Evolutionary conservation across 1,140 invertebrate species (phyloP).

Genomic region (Temnothorax curvispinosus): DNA sequence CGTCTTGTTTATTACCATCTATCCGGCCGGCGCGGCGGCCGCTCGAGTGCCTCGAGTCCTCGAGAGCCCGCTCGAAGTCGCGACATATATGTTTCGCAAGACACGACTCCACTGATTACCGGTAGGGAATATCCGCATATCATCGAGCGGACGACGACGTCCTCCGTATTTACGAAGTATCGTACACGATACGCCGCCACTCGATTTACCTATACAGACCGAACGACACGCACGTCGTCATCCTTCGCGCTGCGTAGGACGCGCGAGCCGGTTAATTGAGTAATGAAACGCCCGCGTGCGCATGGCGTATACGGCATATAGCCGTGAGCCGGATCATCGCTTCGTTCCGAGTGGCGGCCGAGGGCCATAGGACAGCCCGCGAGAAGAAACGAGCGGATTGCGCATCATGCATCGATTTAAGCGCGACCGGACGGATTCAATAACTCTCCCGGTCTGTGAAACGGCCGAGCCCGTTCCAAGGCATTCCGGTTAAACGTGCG

Average conservation of each 20-base stretch:
- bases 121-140: conserved; percentile 13
- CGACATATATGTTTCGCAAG: conserved; percentile 17
- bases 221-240: conserved; percentile 46
- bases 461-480: conserved; percentile 63
- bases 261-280: conserved; percentile 71
- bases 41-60: neutral
- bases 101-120: conserved; percentile 62
- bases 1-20: conserved; percentile 30
- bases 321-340: conserved; percentile 10
- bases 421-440: conserved; percentile 68
- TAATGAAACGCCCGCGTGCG: conserved; percentile 65
- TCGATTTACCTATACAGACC: conserved; percentile 64
- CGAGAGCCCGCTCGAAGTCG: neutral
- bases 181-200: conserved; percentile 43
- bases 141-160: conserved; percentile 38
- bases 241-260: conserved; percentile 25
- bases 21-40: neutral
- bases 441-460: conserved; percentile 63
- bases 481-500: conserved; percentile 74
- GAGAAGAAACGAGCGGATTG: conserved; percentile 23
- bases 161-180: conserved; percentile 67
- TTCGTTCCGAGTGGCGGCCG: neutral
- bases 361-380: neutral
- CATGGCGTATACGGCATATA: neutral
- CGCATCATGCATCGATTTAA: conserved; percentile 65